These are phyloP conservation scores for Helicoverpa armigera DNA, from an alignment of 1,140 invertebrate species.

Conservation along the genomic window DNA sequence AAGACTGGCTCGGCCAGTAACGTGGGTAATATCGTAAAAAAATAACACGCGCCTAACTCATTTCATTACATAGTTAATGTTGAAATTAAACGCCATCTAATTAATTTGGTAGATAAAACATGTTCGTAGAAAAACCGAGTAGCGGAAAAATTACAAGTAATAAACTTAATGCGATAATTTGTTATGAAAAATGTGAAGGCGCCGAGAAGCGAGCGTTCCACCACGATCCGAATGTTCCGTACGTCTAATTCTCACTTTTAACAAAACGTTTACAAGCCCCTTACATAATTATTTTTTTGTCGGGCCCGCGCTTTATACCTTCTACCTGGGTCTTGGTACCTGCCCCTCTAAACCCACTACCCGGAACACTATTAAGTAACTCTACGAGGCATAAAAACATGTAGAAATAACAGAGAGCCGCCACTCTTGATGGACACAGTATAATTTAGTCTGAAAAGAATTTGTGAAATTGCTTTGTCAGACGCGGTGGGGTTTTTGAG, in stretches of 20 bases:
- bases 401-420: conserved; percentile 64
- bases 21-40: conserved; percentile 1
- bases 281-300: conserved; percentile 62
- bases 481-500: conserved; percentile 30
- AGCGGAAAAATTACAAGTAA: conserved; percentile 45
- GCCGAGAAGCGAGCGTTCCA: not conserved
- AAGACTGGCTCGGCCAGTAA: not conserved
- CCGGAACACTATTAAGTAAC: conserved; percentile 75
- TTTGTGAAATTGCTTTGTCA: conserved; percentile 52
- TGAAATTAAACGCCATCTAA: conserved; percentile 37
- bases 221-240: conserved; percentile 23
- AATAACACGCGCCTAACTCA: not conserved
- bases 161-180: conserved; percentile 50
- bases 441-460: conserved; percentile 63
- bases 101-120: conserved; percentile 42
- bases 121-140: conserved; percentile 38
- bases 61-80: conserved; percentile 29
- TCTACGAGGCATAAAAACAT: conserved; percentile 70
- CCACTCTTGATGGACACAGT: conserved; percentile 61
- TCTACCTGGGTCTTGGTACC: conserved; percentile 75
- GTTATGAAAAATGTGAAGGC: conserved; percentile 22
- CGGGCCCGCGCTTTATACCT: conserved; percentile 55
- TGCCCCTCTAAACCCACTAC: conserved; percentile 70
- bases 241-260: conserved; percentile 51
- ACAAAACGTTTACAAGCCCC: conserved; percentile 50